Percentiles rank a stretch among this genome's conserved stretches.
Conservation (phyloP, 2,797 vertebrate genomes). For the Pipistrellus pygmaeus region DNA sequence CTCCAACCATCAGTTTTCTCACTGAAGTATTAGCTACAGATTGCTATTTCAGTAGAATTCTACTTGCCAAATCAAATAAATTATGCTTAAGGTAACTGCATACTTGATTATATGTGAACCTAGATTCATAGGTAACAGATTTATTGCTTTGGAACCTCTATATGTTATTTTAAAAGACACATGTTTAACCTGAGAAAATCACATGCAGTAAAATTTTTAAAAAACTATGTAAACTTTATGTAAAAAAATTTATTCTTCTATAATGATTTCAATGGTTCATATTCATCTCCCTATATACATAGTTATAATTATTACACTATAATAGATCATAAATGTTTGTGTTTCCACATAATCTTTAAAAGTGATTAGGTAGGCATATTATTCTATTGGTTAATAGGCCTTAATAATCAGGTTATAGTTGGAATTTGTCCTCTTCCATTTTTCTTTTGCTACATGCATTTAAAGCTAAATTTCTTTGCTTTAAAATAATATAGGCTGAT, state of each 20-base stretch:
- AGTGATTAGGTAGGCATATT: not conserved
- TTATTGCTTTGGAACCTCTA: slow-evolving; percentile 20
- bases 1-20: not conserved
- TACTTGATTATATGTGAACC: not conserved
- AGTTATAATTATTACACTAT: not conserved
- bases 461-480: slow-evolving; percentile 57
- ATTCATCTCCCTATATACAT: not conserved
- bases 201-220: slow-evolving; percentile 41
- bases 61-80: slow-evolving; percentile 25
- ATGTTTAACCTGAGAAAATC: slow-evolving; percentile 47
- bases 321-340: not conserved
- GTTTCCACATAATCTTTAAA: slow-evolving; percentile 24
- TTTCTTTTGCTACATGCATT: not conserved
- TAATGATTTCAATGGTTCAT: not conserved
- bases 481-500: not conserved
- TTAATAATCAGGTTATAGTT: slow-evolving; percentile 17
- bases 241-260: slow-evolving; percentile 5
- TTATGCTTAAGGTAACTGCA: slow-evolving; percentile 27
- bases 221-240: not conserved
- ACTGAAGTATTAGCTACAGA: not conserved
- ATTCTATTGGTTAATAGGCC: not conserved
- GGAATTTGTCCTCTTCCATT: not conserved
- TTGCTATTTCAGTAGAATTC: not conserved
- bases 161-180: not conserved
- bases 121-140: not conserved